phyloP scores from a whole-genome alignment of 2,797 vertebrate species.

The Tachyglossus aculeatus region DNA sequence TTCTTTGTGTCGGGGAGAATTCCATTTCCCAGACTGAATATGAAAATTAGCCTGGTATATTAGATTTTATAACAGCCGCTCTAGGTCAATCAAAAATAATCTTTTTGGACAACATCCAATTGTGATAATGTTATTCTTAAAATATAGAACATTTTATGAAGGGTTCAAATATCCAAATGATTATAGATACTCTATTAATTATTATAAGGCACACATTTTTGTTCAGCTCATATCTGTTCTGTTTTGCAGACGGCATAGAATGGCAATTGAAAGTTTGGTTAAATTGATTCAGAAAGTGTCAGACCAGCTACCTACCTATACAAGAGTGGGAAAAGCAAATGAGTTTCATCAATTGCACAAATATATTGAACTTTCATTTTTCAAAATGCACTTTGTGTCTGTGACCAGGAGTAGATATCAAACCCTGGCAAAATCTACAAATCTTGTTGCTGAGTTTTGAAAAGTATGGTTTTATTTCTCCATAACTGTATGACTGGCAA shows the following conservation, averaged over 20 bases:
- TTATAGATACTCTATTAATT: not conserved
- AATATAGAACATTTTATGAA: constrained; percentile 15
- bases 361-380: too few relatives aligned
- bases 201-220: not conserved
- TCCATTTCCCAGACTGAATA: constrained; percentile 6
- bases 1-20: not conserved
- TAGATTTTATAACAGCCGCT: constrained; percentile 5
- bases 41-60: constrained; percentile 27
- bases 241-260: constrained; percentile 6
- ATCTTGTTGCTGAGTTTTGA: too few relatives aligned
- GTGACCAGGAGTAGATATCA: too few relatives aligned
- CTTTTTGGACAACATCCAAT: not conserved
- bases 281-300: not conserved
- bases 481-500: too few relatives aligned
- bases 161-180: not conserved
- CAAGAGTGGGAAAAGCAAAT: not conserved
- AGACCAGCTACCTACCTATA: not conserved
- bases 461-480: too few relatives aligned
- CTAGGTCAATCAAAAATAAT: not conserved
- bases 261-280: not conserved
- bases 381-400: too few relatives aligned
- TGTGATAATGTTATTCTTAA: not conserved
- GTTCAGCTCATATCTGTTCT: not conserved
- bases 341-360: too few relatives aligned
- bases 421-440: too few relatives aligned